A percentile compares a stretch with the other conserved stretches of the same genome.
These are phyloP conservation scores for Caenorhabditis sulstoni DNA, from an alignment of 2,888 invertebrate species.

Conservation along the genomic window DNA sequence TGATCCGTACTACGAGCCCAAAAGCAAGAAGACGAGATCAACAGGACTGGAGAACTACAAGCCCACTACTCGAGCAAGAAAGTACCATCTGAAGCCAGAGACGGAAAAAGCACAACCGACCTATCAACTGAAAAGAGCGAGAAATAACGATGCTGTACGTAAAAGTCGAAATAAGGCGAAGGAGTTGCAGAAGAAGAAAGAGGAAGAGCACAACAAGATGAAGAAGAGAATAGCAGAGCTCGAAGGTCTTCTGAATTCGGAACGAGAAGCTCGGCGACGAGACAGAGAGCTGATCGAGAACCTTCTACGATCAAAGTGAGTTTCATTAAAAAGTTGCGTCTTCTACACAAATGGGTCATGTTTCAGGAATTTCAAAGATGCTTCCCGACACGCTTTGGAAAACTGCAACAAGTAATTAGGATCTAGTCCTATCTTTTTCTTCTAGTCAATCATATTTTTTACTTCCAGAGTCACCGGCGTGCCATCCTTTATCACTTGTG, in stretches of 20 bases:
- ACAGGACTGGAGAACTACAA: constrained; percentile 41
- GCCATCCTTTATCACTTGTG: background rate
- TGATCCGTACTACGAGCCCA: constrained; percentile 36
- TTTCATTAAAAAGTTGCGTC: background rate
- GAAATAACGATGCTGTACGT: constrained; percentile 71
- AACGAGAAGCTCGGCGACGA: constrained; percentile 34
- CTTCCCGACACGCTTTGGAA: constrained; percentile 12
- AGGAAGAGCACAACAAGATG: constrained; percentile 52
- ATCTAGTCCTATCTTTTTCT: background rate
- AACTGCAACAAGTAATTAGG: constrained; percentile 9
- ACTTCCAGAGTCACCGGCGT: constrained; percentile 6
- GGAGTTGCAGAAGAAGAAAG: constrained; percentile 52
- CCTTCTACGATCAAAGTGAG: constrained; percentile 27
- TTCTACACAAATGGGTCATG: background rate
- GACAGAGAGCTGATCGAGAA: constrained; percentile 38
- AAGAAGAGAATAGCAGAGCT: constrained; percentile 32
- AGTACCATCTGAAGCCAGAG: constrained; percentile 59
- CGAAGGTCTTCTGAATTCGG: constrained; percentile 36
- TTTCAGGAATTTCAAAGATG: constrained; percentile 9
- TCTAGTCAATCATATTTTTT: constrained; percentile 21
- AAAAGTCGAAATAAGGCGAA: constrained; percentile 67
- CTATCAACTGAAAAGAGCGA: constrained; percentile 65
- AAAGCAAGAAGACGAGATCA: constrained; percentile 9
- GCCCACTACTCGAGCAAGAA: constrained; percentile 59
- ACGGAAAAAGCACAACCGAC: constrained; percentile 63